Conservation (phyloP, 2,113 vertebrate genomes). For the Chaenogobius annularis region DNA sequence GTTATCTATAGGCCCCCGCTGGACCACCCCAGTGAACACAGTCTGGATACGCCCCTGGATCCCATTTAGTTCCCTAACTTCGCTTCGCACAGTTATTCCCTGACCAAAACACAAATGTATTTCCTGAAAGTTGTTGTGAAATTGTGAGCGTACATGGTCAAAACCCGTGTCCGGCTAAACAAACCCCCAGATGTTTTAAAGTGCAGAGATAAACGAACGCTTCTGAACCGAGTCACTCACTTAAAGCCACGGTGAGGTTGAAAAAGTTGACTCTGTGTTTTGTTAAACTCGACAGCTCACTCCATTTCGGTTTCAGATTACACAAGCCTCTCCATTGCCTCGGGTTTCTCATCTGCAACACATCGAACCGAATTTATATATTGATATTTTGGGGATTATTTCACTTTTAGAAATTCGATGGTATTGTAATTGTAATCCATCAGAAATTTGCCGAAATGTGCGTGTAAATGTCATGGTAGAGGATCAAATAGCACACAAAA, state of each 20-base stretch:
- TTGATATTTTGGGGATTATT: no score
- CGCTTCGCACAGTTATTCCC: no score
- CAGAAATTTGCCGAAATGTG: no score
- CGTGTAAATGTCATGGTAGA: no score
- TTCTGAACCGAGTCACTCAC: not conserved
- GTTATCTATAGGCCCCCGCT: no score
- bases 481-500: no score
- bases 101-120: not conserved
- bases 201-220: not conserved
- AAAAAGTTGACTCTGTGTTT: not conserved
- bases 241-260: not conserved
- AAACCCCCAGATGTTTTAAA: not conserved
- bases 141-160: no score
- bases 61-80: not conserved
- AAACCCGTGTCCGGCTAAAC: not conserved
- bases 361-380: not conserved
- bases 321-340: not conserved
- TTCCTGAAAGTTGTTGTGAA: not conserved
- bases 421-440: no score
- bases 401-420: no score
- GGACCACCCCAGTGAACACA: no score
- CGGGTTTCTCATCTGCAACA: not conserved
- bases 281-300: not conserved
- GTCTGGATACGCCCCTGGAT: not conserved
- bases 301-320: not conserved